These are phyloP conservation scores for Batillaria attramentaria DNA, from an alignment of 1,140 invertebrate species.

Conservation along the genomic window DNA sequence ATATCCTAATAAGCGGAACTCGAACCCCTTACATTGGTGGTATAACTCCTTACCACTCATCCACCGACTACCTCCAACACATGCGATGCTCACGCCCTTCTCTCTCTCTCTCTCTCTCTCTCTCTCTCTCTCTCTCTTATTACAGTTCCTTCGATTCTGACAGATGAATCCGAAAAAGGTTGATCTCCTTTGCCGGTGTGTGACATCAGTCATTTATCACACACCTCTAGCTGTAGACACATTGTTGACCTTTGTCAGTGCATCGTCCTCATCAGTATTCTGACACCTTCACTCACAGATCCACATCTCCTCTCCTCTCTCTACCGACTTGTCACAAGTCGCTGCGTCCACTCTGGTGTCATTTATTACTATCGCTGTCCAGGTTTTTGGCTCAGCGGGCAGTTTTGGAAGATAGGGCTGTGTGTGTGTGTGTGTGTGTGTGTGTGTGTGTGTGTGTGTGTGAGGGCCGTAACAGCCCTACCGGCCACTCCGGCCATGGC, in stretches of 20 bases:
- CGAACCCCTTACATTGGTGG: neutral
- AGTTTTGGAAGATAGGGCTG: neutral
- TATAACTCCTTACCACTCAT: neutral
- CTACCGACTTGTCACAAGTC: neutral
- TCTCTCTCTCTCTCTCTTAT: neutral
- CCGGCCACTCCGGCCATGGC: no score
- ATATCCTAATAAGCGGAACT: no score
- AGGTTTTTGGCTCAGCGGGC: neutral
- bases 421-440: neutral
- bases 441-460: neutral
- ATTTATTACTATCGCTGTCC: neutral
- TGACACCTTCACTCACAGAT: neutral
- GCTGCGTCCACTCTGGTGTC: neutral
- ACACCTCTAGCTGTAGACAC: neutral
- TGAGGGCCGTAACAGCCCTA: no score
- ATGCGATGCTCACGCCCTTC: neutral
- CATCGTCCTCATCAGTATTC: neutral
- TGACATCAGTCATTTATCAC: neutral
- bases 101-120: neutral
- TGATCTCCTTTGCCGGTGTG: neutral
- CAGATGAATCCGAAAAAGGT: neutral
- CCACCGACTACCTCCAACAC: neutral
- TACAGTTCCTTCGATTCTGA: neutral
- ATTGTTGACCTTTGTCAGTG: neutral
- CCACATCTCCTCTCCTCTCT: neutral